Evolutionary conservation across 37 sponge, comb jelly and placozoan species (phyloP).

Genomic region (Chondrilla cf. caribensis): DNA sequence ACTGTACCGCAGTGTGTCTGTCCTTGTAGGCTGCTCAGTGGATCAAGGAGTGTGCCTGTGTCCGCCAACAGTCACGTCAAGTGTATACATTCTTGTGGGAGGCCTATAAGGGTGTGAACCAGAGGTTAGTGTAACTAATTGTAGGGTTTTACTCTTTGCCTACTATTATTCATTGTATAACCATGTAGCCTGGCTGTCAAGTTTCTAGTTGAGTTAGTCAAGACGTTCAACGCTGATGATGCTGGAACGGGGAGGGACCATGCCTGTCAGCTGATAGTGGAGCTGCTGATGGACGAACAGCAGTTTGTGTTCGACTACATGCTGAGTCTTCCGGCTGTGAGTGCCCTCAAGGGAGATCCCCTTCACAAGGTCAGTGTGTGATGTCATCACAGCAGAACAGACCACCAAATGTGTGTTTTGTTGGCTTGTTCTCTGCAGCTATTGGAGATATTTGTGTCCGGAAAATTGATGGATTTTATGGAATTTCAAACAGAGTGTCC

Average conservation of each 20-base stretch:
- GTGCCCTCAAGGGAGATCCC: constrained; percentile 3
- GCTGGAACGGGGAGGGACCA: background rate
- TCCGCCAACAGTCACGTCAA: background rate
- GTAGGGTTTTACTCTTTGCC: background rate
- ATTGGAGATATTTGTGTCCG: constrained; percentile 6
- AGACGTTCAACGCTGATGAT: background rate
- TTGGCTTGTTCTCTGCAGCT: background rate
- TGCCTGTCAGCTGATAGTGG: background rate
- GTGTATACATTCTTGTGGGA: constrained; percentile 7
- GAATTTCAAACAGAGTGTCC: background rate
- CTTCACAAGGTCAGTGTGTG: background rate
- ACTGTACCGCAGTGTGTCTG: too few relatives aligned
- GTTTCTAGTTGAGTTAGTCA: constrained; percentile 5
- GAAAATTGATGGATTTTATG: background rate
- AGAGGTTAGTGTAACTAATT: background rate
- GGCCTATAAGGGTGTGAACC: background rate
- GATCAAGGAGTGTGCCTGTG: constrained; percentile 7
- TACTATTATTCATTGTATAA: background rate
- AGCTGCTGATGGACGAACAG: constrained; percentile 1
- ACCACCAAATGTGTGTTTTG: too few relatives aligned
- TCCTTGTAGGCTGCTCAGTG: constrained; percentile 1
- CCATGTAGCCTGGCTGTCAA: background rate
- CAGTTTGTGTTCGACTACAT: constrained; percentile 10
- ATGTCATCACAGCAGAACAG: background rate
- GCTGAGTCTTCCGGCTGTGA: constrained; percentile 11